Base-by-base conservation (phyloP, 2,113 vertebrate species). In the Tichodroma muraria region DNA sequence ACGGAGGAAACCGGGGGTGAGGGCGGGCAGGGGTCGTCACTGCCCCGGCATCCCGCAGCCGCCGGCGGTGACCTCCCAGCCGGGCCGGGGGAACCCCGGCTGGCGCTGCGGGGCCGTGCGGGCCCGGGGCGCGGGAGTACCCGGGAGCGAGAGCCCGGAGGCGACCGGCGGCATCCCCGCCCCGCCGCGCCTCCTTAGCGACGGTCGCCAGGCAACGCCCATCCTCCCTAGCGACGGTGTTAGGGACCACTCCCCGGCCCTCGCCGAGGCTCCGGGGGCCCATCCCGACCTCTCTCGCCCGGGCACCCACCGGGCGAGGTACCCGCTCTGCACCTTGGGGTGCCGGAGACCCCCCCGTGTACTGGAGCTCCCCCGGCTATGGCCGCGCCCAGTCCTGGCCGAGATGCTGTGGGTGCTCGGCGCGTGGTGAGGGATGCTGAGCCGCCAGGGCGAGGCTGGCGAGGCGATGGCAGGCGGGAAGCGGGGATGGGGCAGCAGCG, bases 171-270 rank as follows among this genome's bases (percentile, higher is more conserved):
- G 53, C 83, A 63, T 49, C 78, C 49, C 90, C 78, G 68, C 87
- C 50, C 72, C 30, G 50, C 78, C 64, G 25, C 86, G 16, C 82
- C 77, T 82, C 80, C 93, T 3, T 76, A 50, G 85, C 82, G 42
- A 87, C 71, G 19, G 87, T 85, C 40, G 37, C 83, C 54, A 47
- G 72, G 75, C 81, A 71, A 71, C 76, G 52, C 87, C 47, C 87
- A 89, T 82, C 87, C 47, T 89, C n/a, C 78, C 30, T 89, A 82
- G 61, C 70, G 87, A 89, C 87, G 47, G 70, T 11, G 61, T 28
- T 3, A 4, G 54, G 87, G 78, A 89, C 54, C 78, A 47, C 78
- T 81, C 53, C 68, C 95, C 88, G 92, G 75, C 77, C 73, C 93
- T 91, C 92, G 84, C 95, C 91, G 87, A n/a, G 88, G 56, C 52